A percentile compares a stretch with the other conserved stretches of the same genome.
These are phyloP conservation scores for Smutsia gigantea DNA, from an alignment of 2,797 vertebrate genomes.

Conservation along the genomic window DNA sequence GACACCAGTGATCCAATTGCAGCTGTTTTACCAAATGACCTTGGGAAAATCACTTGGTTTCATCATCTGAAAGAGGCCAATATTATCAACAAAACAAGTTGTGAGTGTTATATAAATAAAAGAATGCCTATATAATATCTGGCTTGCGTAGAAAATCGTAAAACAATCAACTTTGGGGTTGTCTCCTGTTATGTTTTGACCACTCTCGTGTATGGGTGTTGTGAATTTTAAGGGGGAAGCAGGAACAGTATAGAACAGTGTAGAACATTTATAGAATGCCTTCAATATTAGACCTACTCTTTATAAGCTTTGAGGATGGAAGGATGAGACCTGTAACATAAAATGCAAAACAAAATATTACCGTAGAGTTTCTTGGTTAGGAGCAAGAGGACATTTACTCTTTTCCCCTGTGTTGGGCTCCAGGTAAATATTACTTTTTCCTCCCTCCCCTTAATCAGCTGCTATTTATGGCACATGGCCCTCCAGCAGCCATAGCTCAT, in stretches of 20 bases:
- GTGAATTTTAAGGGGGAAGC: neutral
- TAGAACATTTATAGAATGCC: neutral
- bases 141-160: neutral
- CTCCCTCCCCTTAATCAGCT: neutral
- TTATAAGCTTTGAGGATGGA: neutral
- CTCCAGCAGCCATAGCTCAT: neutral
- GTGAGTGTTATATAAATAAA: neutral
- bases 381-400: neutral
- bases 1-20: neutral
- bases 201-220: neutral
- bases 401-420: neutral
- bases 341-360: neutral
- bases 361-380: neutral
- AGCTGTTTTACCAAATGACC: neutral
- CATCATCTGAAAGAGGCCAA: neutral
- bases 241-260: neutral
- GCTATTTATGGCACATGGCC: neutral
- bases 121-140: neutral
- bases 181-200: neutral
- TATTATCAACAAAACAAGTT: neutral
- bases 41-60: neutral
- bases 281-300: neutral
- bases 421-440: neutral
- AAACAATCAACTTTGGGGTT: neutral
- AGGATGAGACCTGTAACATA: neutral